Evolutionary conservation across 2,888 invertebrate genomes (phyloP), one percentile per base, ranked within the genome.

Genomic region (Pseudococcus longispinus): DNA sequence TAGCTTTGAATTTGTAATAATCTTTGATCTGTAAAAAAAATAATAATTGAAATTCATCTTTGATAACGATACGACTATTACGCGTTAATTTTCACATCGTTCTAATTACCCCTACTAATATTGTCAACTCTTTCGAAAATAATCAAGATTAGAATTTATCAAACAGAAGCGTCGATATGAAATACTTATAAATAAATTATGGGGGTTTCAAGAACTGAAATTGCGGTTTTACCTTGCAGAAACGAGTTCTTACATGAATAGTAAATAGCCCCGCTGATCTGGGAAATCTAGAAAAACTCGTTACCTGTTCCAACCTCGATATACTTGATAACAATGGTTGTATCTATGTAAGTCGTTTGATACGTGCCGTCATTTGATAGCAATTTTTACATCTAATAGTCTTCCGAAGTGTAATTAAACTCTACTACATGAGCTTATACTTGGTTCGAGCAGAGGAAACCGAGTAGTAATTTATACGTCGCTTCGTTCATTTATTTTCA

Each of bases 1-100:
- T 92, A 20, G 91, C 84, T 88, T 93, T 93, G 91, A 95, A 95
- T 89, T 93, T 93, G 91, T 94, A 96, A 89, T 94, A 95, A 85
- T 93, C 93, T 91, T 93, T 93, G 89, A 96, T 93, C 95, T 95
- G 90, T 4, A 88, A 89, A n/a, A 70, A 88, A 87, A 87, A 87
- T 87, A 37, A 83, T 26, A 82, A 83, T 44, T 42, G n/a, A n/a
- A n/a, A 46, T 46, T 46, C 2, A 46, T 46, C 37, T 37, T 6
- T n/a, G n/a, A n/a, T n/a, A n/a, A n/a, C n/a, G n/a, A n/a, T n/a
- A n/a, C n/a, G n/a, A n/a, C n/a, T n/a, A n/a, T n/a, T n/a, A n/a
- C n/a, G n/a, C n/a, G 37, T 37, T 37, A 37, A 37, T 37, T 37
- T 37, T n/a, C n/a, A n/a, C n/a, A n/a, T n/a, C n/a, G n/a, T n/a